Base-by-base conservation (phyloP, 1,140 invertebrate genomes). In the Tetranychus urticae region DNA sequence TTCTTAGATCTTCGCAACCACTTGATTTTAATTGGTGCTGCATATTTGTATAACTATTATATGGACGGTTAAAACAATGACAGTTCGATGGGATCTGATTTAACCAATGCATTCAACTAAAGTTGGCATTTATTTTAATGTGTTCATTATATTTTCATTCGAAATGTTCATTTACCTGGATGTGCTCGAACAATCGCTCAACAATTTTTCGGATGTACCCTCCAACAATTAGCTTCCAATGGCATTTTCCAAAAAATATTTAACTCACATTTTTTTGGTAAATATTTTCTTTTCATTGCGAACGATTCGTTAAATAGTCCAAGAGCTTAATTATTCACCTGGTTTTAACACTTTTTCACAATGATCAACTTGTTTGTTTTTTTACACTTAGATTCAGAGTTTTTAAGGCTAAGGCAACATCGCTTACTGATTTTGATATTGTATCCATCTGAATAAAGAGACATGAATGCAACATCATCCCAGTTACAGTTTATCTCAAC, bases 181-280 rank as follows among this genome's bases (percentile, higher is more conserved):
- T 84, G 86, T 63, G 84, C 85, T 3, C 81, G 86, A 57, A 93
- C 88, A 71, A 88, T 96, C 48, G 91, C 92, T 1, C 83, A 92
- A 72, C 94, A 98, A 73, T 96, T 98, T 74, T 75, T 99, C 50
- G 80, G 94, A 65, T 97, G 93, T 71, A 84, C 92, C 59, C 77
- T 98, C 42, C 92, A 98, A 73, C 92, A 97, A 73, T 73, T 98
- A 36, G 87, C 89, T 12, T 88, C 89, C 0, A 92, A 96, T 74
- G 90, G 90, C 61, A 84, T 98, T 59, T 97, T 97, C 71, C 77
- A 88, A 59, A 91, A 97, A 76, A 82, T 98, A 66, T 97, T 97
- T 72, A 82, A 92, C 74, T 87, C 86, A 23, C 80, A 85, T 69
- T 80, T 85, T 64, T 81, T 82, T 66, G 84, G 85, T 87, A 72